These are phyloP conservation scores for Cacatua alba DNA, from an alignment of 2,113 vertebrate species.

Conservation along the genomic window DNA sequence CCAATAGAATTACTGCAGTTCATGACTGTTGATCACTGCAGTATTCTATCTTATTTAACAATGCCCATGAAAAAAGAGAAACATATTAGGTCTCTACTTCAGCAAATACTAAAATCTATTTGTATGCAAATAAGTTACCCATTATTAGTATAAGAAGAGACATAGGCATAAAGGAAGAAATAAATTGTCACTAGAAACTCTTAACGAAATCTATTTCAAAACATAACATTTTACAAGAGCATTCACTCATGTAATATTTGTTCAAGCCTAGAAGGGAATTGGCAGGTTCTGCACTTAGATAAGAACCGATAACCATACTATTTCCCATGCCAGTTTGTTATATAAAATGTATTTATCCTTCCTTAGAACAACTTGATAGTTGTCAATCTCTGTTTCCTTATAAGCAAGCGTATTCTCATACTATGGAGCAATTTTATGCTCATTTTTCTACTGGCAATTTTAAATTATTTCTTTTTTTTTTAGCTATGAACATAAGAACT, in stretches of 20 bases:
- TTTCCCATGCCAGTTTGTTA: slow-evolving; percentile 50
- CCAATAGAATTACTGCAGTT: slow-evolving; percentile 59
- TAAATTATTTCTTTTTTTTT: not conserved
- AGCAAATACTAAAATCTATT: slow-evolving; percentile 90
- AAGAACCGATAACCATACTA: slow-evolving; percentile 41
- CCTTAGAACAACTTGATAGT: slow-evolving; percentile 49
- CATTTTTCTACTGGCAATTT: not conserved
- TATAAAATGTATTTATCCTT: slow-evolving; percentile 55
- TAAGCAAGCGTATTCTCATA: not conserved
- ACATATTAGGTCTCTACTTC: slow-evolving; percentile 70
- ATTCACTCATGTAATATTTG: slow-evolving; percentile 84
- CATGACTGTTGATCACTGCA: slow-evolving; percentile 63
- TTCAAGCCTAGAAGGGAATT: slow-evolving; percentile 79
- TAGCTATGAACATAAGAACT: not conserved
- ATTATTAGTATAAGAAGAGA: slow-evolving; percentile 83
- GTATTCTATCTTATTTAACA: slow-evolving; percentile 65
- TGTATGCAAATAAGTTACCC: slow-evolving; percentile 92
- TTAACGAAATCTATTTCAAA: slow-evolving; percentile 90
- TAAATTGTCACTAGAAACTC: slow-evolving; percentile 87
- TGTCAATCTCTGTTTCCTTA: slow-evolving; percentile 1
- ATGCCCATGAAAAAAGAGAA: slow-evolving; percentile 13
- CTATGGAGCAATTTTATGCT: not conserved
- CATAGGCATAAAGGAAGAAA: slow-evolving; percentile 80
- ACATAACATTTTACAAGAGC: slow-evolving; percentile 81
- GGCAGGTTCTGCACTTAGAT: slow-evolving; percentile 47